phyloP scores from a whole-genome alignment of 53 echinoderm and acorn worm species.

The Echinarachnius parma region DNA sequence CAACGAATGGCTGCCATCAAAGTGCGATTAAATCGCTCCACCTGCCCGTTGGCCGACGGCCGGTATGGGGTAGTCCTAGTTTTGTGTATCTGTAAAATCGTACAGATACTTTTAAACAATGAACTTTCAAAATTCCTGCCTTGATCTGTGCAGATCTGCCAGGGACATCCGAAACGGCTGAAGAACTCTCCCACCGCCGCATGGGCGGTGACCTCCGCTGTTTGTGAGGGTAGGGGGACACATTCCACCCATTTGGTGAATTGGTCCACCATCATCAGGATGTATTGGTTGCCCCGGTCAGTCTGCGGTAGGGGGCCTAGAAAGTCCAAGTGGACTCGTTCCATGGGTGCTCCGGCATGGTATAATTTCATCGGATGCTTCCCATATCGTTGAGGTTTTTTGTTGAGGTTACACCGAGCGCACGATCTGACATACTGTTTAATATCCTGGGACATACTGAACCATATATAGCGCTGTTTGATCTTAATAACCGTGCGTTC shows the following conservation, averaged over 20 bases:
- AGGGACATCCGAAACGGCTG: no score
- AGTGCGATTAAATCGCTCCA: no score
- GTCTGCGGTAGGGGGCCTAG: constrained; percentile 55
- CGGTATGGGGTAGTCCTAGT: no score
- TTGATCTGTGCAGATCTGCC: constrained; percentile 41
- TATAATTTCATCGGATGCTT: constrained; percentile 29
- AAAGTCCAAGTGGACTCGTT: constrained; percentile 58
- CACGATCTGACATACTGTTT: constrained; percentile 23
- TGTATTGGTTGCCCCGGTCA: constrained; percentile 38
- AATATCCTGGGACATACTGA: constrained; percentile 44
- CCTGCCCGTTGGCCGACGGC: no score
- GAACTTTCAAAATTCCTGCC: constrained; percentile 53
- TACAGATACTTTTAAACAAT: no score
- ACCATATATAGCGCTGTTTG: constrained; percentile 48
- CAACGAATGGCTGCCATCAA: no score
- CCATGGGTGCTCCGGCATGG: constrained; percentile 60
- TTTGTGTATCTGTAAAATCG: no score
- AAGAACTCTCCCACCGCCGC: no score
- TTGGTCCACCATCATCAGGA: constrained; percentile 61
- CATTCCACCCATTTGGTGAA: constrained; percentile 64
- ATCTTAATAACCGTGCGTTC: constrained; percentile 31
- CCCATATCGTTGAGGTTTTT: constrained; percentile 34
- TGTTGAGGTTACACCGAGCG: constrained; percentile 45
- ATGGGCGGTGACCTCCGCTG: no score
- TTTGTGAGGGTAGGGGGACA: no score